Evolutionary conservation across 1,140 invertebrate genomes (phyloP), one percentile per base, ranked within the genome.

Genomic region (Triops cancriformis): DNA sequence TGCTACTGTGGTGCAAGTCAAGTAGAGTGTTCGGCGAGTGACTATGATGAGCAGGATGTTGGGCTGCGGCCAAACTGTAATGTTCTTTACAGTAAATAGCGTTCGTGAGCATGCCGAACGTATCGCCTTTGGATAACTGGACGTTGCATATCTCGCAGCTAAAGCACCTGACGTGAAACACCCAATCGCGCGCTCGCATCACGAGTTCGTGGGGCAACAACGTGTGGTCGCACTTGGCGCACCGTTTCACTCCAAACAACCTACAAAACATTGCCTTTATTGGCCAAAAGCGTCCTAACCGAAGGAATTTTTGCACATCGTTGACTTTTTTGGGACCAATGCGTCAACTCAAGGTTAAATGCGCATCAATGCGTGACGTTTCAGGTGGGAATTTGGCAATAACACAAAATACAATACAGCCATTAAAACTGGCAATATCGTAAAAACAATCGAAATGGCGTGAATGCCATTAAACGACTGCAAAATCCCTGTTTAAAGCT

Each of bases 201-300:
- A 88, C 88, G 74, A 88, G 82, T 81, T 89, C 87, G 76, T 86
- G 84, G 73, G 86, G 83, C 37, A 83, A 82, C 78, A 89, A 87
- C 0, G 91, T 91, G 43, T 91, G 89, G 18, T 91, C 90, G 83
- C 95, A 97, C 73, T 93, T 88, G 1, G 91, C 91, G 83, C 95
- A 97, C 77, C 93, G 88, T 82, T 93, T 92, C 43, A 51, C 26
- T 12, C 75, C 37, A 79, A 79, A 79, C 26, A 79, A 73, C 73
- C 78, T 79, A 31, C 2, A 72, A 72, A 72, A 26, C 14, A 75
- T 23, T 64, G 51, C 10, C 23, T 64, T 6, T 18, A 64, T 64
- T 64, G 23, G 10, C 10, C 6, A 23, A 64, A 18, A n/a, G n/a
- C 10, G 9, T 64, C 51, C 51, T n/a, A 6, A n/a, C 3, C 14